These are phyloP conservation scores for Periophthalmus magnuspinnatus DNA, from an alignment of 2,797 vertebrate species.

Conservation along the genomic window DNA sequence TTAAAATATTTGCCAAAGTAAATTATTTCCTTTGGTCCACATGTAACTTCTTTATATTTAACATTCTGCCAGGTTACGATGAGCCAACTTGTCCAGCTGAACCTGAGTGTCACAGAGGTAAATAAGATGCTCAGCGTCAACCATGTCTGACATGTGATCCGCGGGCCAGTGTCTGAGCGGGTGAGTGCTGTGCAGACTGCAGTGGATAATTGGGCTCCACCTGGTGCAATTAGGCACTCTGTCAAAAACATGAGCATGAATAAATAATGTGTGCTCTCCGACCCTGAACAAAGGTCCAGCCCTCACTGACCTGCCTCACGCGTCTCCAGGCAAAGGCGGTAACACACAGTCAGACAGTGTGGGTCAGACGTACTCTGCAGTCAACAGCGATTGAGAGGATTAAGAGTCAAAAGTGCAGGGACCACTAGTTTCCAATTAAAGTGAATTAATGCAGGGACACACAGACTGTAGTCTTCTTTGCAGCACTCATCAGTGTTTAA, in stretches of 20 bases:
- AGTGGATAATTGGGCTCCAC: slow-evolving; percentile 53
- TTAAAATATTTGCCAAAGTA: slow-evolving; percentile 15
- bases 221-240: slow-evolving; percentile 54
- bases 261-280: slow-evolving; percentile 57
- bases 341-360: not conserved
- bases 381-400: slow-evolving; percentile 31
- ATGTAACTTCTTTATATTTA: slow-evolving; percentile 3
- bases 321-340: slow-evolving; percentile 9
- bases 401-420: slow-evolving; percentile 32
- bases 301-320: slow-evolving; percentile 52
- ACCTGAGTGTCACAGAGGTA: slow-evolving; percentile 51
- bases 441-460: slow-evolving; percentile 40
- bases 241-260: slow-evolving; percentile 62
- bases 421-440: slow-evolving; percentile 52
- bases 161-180: slow-evolving; percentile 34
- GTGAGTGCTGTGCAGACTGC: slow-evolving; percentile 34
- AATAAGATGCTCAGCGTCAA: slow-evolving; percentile 56
- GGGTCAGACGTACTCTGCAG: slow-evolving; percentile 16
- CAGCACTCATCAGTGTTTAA: slow-evolving; percentile 45
- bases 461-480: slow-evolving; percentile 51
- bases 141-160: slow-evolving; percentile 51
- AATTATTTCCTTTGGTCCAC: not conserved
- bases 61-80: not conserved
- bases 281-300: slow-evolving; percentile 55
- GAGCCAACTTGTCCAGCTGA: slow-evolving; percentile 11